Evolutionary conservation across 1,140 invertebrate species (phyloP), one percentile per base, ranked within the genome.

Genomic region (Penaeus vannamei): DNA sequence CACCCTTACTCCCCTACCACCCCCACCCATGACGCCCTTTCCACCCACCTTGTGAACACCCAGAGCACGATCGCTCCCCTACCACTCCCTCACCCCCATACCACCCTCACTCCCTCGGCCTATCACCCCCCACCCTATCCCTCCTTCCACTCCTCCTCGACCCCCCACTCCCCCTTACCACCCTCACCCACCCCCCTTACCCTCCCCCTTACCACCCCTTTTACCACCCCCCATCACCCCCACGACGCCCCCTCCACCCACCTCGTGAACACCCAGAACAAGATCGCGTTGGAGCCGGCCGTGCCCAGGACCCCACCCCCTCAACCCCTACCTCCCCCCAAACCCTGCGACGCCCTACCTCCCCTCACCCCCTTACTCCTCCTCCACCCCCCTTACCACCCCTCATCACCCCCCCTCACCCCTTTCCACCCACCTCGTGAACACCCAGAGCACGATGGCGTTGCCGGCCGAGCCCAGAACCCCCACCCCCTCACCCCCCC

Each of bases 371-470:
- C 1, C 4, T 7, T 7, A 7, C 36, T 7, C 1, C 36, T 7
- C 36, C 8, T 42, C 42, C 72, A 2, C 4, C 42, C 72, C n/a
- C n/a, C 8, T n/a, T 7, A 7, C 26, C 26, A 4, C 64, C 26
- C 22, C 64, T 26, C 26, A 1, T 66, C 64, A 3, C 26, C 64
- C 4, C 3, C 23, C 23, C 72, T 77, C 29, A 76, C n/a, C 76
- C 53, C 53, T 12, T 17, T 53, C 7, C n/a, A 17, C 80, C 80
- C 66, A 89, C 87, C 87, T 89, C 17, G 69, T 84, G 26, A 89
- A 89, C 1, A 84, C 69, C 72, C 82, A 89, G 7, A 89, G 80
- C 1, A 89, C 87, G 23, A 89, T 77, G n/a, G 87, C 82, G 32
- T 89, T 89, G 2, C 87, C 87, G 1, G 69, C 82, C n/a, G 87